Evolutionary conservation across 1,140 invertebrate genomes (phyloP), one percentile per base, ranked within the genome.

Genomic region (Bradynema listronoti): DNA sequence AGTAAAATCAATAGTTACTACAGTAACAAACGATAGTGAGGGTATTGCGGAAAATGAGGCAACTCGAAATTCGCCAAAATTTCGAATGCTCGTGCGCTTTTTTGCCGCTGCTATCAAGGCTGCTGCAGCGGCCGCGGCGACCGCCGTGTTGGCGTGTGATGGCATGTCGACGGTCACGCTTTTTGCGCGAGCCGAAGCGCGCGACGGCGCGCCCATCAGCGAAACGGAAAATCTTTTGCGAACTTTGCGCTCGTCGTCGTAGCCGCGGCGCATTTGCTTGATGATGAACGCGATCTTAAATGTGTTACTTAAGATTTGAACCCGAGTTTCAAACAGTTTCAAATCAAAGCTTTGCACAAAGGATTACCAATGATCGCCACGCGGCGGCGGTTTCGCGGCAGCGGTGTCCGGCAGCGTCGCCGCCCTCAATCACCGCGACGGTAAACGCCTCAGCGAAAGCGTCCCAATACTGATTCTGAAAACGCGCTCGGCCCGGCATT

Each of bases 391-490:
- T 71, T 14, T 69, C 67, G 9, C 65, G 36, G 32, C 67, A 69
- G 2, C 49, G 56, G 29, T 65, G 62, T 4, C 61, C 61, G 11
- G 54, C 51, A 45, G n/a, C 52, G 41, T 42, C 29, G 29, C 59
- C 41, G 16, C 68, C 55, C 45, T 32, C 39, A 0, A 16, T 61
- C 4, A 56, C 41, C 2, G 63, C 33, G 36, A 49, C 29, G n/a
- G 47, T 57, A 19, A 56, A 32, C 7, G 46, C 63, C 47, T 71
- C 68, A 3, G 68, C 29, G 51, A 69, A 69, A 5, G 58, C 53
- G 41, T 72, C 69, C 68, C 68, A 69, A 53, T 69, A 69, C 22
- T 56, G 33, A 30, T 61, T 2, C 5, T 45, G 36, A 22, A 69
- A 72, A n/a, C 43, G 43, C 25, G 52, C 56, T 25, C 68, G 43